Percentiles rank a stretch among this genome's conserved stretches.
Evolutionary conservation across 2,113 vertebrate genomes (phyloP).

Genomic region (Clarias macrocephalus): DNA sequence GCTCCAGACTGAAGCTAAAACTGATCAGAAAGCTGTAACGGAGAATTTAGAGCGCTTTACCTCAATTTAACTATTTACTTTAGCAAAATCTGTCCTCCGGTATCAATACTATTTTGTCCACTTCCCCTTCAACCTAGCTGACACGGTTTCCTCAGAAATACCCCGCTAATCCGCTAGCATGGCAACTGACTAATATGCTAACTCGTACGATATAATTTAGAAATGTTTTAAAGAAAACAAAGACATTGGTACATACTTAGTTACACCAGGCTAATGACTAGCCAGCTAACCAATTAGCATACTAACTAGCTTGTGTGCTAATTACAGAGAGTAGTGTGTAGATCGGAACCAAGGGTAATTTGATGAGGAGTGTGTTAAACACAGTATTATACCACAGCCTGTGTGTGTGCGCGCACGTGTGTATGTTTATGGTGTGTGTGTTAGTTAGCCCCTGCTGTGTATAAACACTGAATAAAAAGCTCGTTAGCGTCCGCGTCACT

Average conservation of each 20-base stretch:
- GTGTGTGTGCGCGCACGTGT: no score
- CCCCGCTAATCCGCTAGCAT: background rate
- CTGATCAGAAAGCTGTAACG: background rate
- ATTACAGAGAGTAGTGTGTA: background rate
- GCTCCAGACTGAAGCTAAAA: background rate
- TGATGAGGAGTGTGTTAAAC: background rate
- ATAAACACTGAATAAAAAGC: background rate
- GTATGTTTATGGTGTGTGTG: no score
- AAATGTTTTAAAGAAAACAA: background rate
- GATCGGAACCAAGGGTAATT: background rate
- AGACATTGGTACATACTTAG: background rate
- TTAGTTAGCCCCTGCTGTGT: no score
- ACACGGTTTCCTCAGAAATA: background rate
- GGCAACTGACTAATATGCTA: background rate
- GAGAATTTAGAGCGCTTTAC: constrained; percentile 16
- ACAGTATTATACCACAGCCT: constrained; percentile 1
- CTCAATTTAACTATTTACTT: background rate
- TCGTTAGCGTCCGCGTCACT: background rate
- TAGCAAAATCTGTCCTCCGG: no score
- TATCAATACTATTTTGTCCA: background rate
- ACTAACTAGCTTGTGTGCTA: background rate
- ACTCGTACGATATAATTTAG: background rate
- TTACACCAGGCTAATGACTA: background rate
- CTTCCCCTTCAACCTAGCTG: background rate
- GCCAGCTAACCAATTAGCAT: background rate